Base-by-base conservation (phyloP, 2,113 vertebrate species). In the Peromyscus californicus region DNA sequence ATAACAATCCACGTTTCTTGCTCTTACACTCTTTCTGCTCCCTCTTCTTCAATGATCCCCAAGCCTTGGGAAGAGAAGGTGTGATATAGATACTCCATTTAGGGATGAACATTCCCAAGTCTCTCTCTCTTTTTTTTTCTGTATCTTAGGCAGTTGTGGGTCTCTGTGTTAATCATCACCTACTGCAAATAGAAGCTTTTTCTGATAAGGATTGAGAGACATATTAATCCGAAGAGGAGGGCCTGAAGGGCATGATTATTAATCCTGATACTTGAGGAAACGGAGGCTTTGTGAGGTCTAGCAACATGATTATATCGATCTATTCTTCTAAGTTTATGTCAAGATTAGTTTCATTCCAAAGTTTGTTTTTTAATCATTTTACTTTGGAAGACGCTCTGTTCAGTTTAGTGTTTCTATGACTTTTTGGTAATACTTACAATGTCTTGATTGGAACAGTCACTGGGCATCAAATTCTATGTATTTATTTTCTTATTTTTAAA, bases 241-340 rank as follows among this genome's bases (percentile, higher is more conserved):
- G 3, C 3, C 24, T 15, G 59, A 63, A 84, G 39, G 24, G 39
- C n/a, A 10, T 17, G 16, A 39, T 86, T 94, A 79, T 91, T 48
- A 61, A 86, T 86, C 16, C 79, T 42, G 91, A 91, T 95, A 26
- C 2, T 45, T 76, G 22, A 93, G 65, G 48, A 75, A 95, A 91
- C 9, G 31, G 86, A 92, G 21, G 29, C 54, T 82, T 90, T 75
- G 48, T 72, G 31, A 93, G 9, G 26, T 97, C 89, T 67, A 93
- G 8, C 94, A 39, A 51, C 33, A 22, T 88, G 69, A 33, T 95
- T 90, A 65, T 61, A 4, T 95, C 17, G 83, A 83, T 19, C 31
- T 19, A 1, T 54, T 33, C 31, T 65, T 69, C 7, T 75, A 89
- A 78, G 8, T 74, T 89, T 86, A 88, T 26, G 59, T 39, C 45